These are phyloP conservation scores for Campoplex capitator DNA, from an alignment of 2,888 invertebrate species.

Conservation along the genomic window DNA sequence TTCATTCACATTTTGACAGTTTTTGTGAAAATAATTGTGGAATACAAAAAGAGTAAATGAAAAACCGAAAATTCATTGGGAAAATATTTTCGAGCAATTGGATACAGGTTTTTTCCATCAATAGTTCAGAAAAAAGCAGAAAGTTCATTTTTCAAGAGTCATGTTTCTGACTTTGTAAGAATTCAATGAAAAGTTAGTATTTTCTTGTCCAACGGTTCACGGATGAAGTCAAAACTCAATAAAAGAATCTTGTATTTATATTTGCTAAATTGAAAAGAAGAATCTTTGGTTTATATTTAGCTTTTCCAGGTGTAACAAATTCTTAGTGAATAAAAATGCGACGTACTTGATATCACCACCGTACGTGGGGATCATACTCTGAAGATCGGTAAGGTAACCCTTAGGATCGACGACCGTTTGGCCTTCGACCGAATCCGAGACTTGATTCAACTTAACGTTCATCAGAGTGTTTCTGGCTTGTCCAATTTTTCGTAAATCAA, in stretches of 20 bases:
- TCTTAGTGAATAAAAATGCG: background rate
- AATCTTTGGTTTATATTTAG: too few species aligned
- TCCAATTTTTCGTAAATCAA: slow-evolving; percentile 99
- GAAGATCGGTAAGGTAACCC: slow-evolving; percentile 99
- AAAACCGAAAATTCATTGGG: background rate
- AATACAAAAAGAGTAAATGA: background rate
- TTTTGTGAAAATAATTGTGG: background rate
- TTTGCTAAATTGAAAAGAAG: too few species aligned
- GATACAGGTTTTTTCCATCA: too few species aligned
- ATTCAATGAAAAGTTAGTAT: too few species aligned
- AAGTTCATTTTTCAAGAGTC: too few species aligned
- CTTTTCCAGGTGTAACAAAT: too few species aligned
- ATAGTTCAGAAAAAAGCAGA: too few species aligned
- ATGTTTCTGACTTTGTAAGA: too few species aligned
- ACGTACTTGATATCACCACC: slow-evolving; percentile 96
- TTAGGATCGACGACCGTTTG: slow-evolving; percentile 99
- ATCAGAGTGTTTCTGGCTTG: slow-evolving; percentile 99
- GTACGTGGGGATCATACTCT: slow-evolving; percentile 99
- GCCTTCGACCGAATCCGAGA: slow-evolving; percentile 99
- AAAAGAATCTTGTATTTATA: too few species aligned
- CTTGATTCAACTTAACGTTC: slow-evolving; percentile 95
- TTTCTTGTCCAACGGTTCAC: too few species aligned
- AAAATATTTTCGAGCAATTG: background rate
- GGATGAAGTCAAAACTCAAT: too few species aligned
- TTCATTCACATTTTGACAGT: background rate